phyloP scores from a whole-genome alignment of 2,888 invertebrate species.

The Leptarthrus brevirostris region DNA sequence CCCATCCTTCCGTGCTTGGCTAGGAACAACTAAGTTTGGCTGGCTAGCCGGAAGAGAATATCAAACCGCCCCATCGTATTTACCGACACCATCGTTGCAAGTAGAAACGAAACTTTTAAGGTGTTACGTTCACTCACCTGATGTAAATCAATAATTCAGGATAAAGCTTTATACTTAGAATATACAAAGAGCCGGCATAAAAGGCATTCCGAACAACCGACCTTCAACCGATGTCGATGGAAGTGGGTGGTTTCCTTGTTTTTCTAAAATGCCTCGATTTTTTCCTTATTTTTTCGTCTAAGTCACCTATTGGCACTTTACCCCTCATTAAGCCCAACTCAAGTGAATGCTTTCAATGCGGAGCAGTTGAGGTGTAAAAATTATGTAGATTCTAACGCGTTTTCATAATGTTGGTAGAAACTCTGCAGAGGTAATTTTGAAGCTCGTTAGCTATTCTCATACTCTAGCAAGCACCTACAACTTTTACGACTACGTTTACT shows the following conservation, averaged over 20 bases:
- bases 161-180: conserved; percentile 23
- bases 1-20: neutral
- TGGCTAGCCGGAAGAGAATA: neutral
- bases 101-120: conserved; percentile 32
- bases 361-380: conserved; percentile 25
- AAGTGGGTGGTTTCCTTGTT: conserved; percentile 8
- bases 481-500: conserved; percentile 1
- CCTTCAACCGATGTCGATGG: conserved; percentile 31
- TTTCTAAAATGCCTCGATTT: conserved; percentile 23
- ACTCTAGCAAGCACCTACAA: neutral
- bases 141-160: conserved; percentile 44
- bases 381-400: conserved; percentile 23
- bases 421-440: neutral
- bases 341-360: conserved; percentile 26
- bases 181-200: conserved; percentile 9
- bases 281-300: neutral
- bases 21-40: too few species aligned
- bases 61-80: neutral
- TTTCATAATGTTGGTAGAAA: conserved; percentile 21
- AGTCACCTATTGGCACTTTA: conserved; percentile 41
- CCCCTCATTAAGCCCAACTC: conserved; percentile 41
- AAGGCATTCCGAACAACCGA: neutral
- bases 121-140: conserved; percentile 18
- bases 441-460: neutral
- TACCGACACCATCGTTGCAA: neutral